Percentiles rank a stretch among this genome's conserved stretches.
Conservation (phyloP, 2,888 invertebrate species). For the Synergus japonicus region DNA sequence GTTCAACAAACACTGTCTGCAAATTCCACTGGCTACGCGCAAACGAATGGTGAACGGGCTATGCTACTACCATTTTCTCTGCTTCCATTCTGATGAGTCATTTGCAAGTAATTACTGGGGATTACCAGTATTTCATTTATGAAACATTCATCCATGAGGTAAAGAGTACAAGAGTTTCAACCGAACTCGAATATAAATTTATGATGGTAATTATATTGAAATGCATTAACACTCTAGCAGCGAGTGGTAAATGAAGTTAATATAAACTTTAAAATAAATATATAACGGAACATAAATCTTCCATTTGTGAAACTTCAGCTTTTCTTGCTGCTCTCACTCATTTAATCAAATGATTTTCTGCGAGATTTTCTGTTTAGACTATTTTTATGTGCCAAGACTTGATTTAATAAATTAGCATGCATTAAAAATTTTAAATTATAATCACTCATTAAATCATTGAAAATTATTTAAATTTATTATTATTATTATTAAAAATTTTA, state of each 20-base stretch:
- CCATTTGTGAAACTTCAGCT: not conserved
- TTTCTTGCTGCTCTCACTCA: no score
- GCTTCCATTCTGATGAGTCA: constrained; percentile 53
- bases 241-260: not conserved
- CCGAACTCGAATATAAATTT: not conserved
- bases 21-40: constrained; percentile 52
- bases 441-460: no score
- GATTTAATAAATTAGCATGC: no score
- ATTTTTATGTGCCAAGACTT: no score
- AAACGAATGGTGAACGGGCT: constrained; percentile 50
- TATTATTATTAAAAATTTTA: no score
- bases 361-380: no score
- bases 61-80: constrained; percentile 44
- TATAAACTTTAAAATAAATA: not conserved
- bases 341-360: no score
- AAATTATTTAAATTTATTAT: no score
- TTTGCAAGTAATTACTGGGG: constrained; percentile 51
- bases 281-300: not conserved
- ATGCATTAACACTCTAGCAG: not conserved
- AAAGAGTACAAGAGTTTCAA: not conserved
- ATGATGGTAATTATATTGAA: not conserved
- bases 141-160: constrained; percentile 42
- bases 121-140: constrained; percentile 50
- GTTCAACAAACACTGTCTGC: constrained; percentile 54
- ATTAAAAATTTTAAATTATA: no score